Conservation (phyloP, 2,888 invertebrate genomes). For the Agrenia bidenticulata region DNA sequence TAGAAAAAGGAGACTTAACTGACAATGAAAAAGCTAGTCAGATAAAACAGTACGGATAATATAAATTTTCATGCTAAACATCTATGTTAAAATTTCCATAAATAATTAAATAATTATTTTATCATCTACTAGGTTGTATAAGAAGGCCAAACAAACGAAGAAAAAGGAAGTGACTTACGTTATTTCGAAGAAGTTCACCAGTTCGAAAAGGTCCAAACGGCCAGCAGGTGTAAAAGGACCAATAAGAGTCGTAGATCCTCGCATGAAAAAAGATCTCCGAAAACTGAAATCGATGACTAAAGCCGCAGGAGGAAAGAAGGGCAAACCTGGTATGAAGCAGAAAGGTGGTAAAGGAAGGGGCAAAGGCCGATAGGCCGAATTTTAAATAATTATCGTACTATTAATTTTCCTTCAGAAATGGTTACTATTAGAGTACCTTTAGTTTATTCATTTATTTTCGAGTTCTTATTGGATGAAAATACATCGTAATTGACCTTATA, state of each 20-base stretch:
- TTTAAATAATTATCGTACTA: neutral
- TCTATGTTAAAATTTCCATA: no score
- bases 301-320: slow-evolving; percentile 24
- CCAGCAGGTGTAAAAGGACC: slow-evolving; percentile 88
- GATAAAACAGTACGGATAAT: slow-evolving; percentile 76
- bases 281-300: slow-evolving; percentile 53
- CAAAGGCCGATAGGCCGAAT: neutral
- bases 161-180: slow-evolving; percentile 91
- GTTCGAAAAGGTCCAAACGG: slow-evolving; percentile 72
- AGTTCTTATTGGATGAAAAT: no score
- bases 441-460: no score
- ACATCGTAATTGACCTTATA: no score
- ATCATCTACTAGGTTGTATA: slow-evolving; percentile 92
- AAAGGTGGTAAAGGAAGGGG: slow-evolving; percentile 11
- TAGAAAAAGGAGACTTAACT: slow-evolving; percentile 86
- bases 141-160: slow-evolving; percentile 78
- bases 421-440: no score
- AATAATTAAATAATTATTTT: slow-evolving; percentile 8
- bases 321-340: slow-evolving; percentile 16
- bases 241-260: slow-evolving; percentile 91
- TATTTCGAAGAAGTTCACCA: slow-evolving; percentile 83
- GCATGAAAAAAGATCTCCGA: slow-evolving; percentile 86
- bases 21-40: slow-evolving; percentile 90
- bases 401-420: no score
- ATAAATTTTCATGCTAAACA: no score